Evolutionary conservation across 1,140 invertebrate genomes (phyloP), one percentile per base, ranked within the genome.

Genomic region (Pogonus chalceus): DNA sequence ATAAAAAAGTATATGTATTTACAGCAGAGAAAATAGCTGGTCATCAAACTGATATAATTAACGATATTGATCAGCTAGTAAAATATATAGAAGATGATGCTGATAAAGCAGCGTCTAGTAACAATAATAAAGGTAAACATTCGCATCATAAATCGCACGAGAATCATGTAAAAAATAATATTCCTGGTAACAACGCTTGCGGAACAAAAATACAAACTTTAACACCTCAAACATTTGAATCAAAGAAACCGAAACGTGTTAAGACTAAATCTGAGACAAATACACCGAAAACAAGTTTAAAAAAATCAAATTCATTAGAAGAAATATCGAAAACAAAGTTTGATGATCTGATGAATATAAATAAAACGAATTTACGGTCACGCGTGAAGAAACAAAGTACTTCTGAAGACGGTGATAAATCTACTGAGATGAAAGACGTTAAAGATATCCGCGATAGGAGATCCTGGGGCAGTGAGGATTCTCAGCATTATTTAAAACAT

Each of bases 321-420:
- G 84, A 86, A 68, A 78, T 85, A 55, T 83, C 82, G 1, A 79
- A 79, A 51, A 80, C 79, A 12, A 84, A 80, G 69, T 68, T 85
- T 20, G 81, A 83, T 60, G 83, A 86, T 64, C 71, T 84, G 47
- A 82, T 79, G 9, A 69, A 70, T 47, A 72, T 66, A 37, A 69
- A 72, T 50, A 68, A 12, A 23, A 49, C 9, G 14, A 24, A 4
- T 4, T 7, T 69, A 69, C 51, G 52, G 3, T 12, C 37, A 10
- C 9, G 37, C 4, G 37, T 43, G 9, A 43, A 43, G 37, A 43
- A 43, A 18, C 18, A 39, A 21, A 21, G 43, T n/a, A 56, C 43
- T 35, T 23, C 18, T 14, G 22, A 53, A 23, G n/a, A 46, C 10
- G 52, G 57, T 20, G 55, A 63, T 0, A 58, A 61, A 21, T 59